Base-by-base conservation (phyloP, 2,888 invertebrate genomes). In the Gastrophysa polygoni region DNA sequence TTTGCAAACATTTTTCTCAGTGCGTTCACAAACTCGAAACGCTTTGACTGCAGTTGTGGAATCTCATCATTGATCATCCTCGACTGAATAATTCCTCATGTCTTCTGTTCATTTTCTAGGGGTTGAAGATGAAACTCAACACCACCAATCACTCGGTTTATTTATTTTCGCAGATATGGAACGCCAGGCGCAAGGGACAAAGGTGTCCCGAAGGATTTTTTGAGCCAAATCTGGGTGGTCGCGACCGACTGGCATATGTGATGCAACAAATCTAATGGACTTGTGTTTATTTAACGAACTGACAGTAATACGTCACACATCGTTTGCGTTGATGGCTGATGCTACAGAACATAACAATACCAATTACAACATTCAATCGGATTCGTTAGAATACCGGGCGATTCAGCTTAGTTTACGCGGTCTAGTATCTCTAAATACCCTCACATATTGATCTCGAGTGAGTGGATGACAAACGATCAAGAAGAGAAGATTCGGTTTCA, bases 221-320 rank as follows among this genome's bases (percentile, higher is more conserved):
- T 66, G 43, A 56, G 65, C 57, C 48, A 49, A 66, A 58, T 57
- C 64, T 78, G 80, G 79, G 80, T 80, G 80, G 80, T 80, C 80
- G 46, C 20, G 7, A 48, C 32, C 49, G 46, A 34, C 55, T 76
- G 77, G 76, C 80, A 80, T 80, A 74, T 81, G 81, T 82, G 78
- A 80, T 76, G 81, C 81, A 81, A 81, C 80, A 81, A 63, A 77
- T 80, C 78, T 82, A 82, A 82, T 82, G 82, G 82, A 81, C 73
- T 80, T 73, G 67, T 82, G 82, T 82, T 81, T 82, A 79, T 80
- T 81, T 80, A 81, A 80, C 77, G 75, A 80, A 77, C 79, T 79
- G 80, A 80, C 79, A 80, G 79, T 73, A 76, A 79, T 78, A 78
- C 77, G 77, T 77, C 79, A 78, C 78, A 74, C 61, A 66, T 65